Conservation (phyloP, 2,113 vertebrate genomes). For the Chamaetylas fuelleborni region DNA sequence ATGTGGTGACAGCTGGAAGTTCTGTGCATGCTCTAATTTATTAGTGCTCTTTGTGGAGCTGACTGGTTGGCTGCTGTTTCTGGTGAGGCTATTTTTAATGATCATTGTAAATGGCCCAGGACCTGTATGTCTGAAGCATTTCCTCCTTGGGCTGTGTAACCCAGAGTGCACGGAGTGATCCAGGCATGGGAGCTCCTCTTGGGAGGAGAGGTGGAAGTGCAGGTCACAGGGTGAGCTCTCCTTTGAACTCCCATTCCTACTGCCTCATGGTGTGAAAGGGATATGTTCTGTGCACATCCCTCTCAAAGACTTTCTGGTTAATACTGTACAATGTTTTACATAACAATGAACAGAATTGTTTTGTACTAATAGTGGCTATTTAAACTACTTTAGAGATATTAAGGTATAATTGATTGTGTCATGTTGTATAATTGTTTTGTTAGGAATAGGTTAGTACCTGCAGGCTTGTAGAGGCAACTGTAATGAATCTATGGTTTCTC, state of each 20-base stretch:
- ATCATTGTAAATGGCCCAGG: not conserved
- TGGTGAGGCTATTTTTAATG: not conserved
- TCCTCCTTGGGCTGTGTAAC: accelerated
- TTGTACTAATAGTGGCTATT: not conserved
- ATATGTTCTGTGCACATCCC: not conserved
- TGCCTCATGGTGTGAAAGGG: not conserved
- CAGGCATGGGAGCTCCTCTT: not conserved
- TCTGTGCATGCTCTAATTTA: not conserved
- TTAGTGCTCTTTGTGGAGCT: not conserved
- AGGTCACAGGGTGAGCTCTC: not conserved
- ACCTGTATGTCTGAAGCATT: not conserved
- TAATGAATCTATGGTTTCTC: not conserved
- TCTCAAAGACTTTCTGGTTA: not conserved
- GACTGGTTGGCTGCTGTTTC: not conserved
- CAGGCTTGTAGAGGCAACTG: not conserved
- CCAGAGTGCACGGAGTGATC: accelerated
- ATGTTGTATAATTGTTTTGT: not conserved
- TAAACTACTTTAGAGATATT: not conserved
- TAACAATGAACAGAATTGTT: not conserved
- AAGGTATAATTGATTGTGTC: not conserved
- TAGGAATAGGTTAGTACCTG: not conserved
- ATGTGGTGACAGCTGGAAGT: not conserved
- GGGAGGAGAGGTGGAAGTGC: not conserved
- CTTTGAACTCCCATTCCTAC: accelerated
- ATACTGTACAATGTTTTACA: not conserved